Evolutionary conservation across 2,113 vertebrate species (phyloP).

Genomic region (Melanostigma gelatinosum): DNA sequence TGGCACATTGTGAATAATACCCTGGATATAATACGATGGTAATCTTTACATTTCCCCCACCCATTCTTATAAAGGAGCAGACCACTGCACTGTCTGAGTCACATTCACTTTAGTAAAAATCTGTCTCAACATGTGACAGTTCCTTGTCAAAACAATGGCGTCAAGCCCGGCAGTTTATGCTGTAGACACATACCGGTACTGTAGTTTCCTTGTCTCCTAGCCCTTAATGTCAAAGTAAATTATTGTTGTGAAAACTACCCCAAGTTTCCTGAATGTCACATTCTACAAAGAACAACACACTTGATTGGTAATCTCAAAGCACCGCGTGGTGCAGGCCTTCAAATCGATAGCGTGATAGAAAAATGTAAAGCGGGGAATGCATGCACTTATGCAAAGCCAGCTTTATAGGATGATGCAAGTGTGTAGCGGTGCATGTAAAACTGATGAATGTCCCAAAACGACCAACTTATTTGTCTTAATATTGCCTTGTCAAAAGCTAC

Average conservation of each 20-base stretch:
- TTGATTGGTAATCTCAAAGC: slow-evolving; percentile 43
- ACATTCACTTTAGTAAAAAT: slow-evolving; percentile 43
- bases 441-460: slow-evolving; percentile 16
- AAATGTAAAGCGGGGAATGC: slow-evolving; percentile 41
- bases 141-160: slow-evolving; percentile 30
- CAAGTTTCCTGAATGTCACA: slow-evolving; percentile 42
- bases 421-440: slow-evolving; percentile 15
- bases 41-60: slow-evolving; percentile 13
- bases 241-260: slow-evolving; percentile 34
- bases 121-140: slow-evolving; percentile 17
- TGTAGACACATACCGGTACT: slow-evolving; percentile 22
- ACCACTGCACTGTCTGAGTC: slow-evolving; percentile 11
- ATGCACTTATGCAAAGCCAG: slow-evolving; percentile 39
- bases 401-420: slow-evolving; percentile 19
- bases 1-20: slow-evolving; percentile 77
- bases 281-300: slow-evolving; percentile 19
- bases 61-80: slow-evolving; percentile 17
- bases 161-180: slow-evolving; percentile 49
- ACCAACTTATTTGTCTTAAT: slow-evolving; percentile 40
- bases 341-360: slow-evolving; percentile 15
- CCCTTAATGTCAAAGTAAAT: slow-evolving; percentile 62
- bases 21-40: slow-evolving; percentile 63
- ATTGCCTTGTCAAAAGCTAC: slow-evolving; percentile 55
- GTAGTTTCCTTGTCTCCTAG: slow-evolving; percentile 52
- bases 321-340: slow-evolving; percentile 5